A percentile compares a stretch with the other conserved stretches of the same genome.
These are phyloP conservation scores for Meloidogyne chitwoodi DNA, from an alignment of 1,140 invertebrate species.

Conservation along the genomic window DNA sequence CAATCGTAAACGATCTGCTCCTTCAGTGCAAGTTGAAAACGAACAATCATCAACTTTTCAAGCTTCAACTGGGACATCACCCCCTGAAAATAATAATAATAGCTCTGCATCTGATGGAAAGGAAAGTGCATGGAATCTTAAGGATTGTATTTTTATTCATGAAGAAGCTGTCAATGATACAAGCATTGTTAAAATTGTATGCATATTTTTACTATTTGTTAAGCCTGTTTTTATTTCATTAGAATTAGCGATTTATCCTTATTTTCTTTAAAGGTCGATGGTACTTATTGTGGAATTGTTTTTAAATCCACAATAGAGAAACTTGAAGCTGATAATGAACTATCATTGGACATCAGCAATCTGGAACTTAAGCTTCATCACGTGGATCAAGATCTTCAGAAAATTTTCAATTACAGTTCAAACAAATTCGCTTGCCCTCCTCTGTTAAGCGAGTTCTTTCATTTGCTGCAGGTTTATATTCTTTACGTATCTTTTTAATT, in stretches of 20 bases:
- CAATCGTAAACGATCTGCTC: conserved; percentile 57
- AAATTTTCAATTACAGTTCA: conserved; percentile 83
- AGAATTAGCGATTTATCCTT: background rate
- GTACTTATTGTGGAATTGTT: conserved; percentile 85
- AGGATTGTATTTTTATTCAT: conserved; percentile 93
- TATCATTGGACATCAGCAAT: conserved; percentile 13
- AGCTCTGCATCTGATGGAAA: conserved; percentile 60
- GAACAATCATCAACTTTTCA: background rate
- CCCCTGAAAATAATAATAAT: conserved; percentile 1
- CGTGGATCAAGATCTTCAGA: conserved; percentile 77
- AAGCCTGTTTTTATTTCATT: conserved; percentile 13
- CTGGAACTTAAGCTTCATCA: conserved; percentile 66
- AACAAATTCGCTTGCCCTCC: conserved; percentile 62
- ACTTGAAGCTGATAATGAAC: conserved; percentile 26
- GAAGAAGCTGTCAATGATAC: conserved; percentile 65
- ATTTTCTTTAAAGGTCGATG: conserved; percentile 79
- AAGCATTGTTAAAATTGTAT: conserved; percentile 75
- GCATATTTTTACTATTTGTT: conserved; percentile 71
- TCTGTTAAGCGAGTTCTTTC: conserved; percentile 39
- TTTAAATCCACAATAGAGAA: conserved; percentile 66
- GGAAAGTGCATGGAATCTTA: conserved; percentile 82
- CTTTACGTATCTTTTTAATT: background rate
- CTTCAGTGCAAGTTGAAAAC: conserved; percentile 43
- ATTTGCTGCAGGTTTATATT: conserved; percentile 35
- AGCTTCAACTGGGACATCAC: background rate